Percentiles rank a stretch among this genome's conserved stretches.
phyloP scores from a whole-genome alignment of 2,797 vertebrate genomes.

The Hapalemur alaotrensis region DNA sequence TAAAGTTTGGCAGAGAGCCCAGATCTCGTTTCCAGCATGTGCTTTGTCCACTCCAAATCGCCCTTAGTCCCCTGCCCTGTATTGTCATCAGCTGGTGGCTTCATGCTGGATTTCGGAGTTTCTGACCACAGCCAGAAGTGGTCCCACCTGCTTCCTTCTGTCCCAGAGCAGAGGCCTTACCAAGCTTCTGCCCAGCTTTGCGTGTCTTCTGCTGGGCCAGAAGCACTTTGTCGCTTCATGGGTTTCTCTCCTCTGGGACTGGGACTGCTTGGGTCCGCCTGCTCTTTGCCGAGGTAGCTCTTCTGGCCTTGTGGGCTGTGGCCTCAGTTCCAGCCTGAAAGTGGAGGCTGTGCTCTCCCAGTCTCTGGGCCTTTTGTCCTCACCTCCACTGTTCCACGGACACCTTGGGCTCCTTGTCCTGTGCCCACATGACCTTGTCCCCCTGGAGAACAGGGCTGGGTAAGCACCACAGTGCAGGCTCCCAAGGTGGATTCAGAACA shows the following conservation, averaged over 20 bases:
- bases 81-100: not conserved
- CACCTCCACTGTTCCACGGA: not conserved
- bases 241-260: not conserved
- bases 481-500: no score
- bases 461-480: not conserved
- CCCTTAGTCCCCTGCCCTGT: not conserved
- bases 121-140: not conserved
- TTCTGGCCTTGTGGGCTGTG: not conserved
- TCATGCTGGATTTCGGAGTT: not conserved
- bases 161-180: not conserved
- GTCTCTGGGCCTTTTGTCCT: not conserved
- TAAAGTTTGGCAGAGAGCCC: not conserved
- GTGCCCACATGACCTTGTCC: fast-evolving
- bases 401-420: not conserved
- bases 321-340: not conserved
- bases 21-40: not conserved
- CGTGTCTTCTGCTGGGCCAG: not conserved
- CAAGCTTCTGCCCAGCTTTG: not conserved
- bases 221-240: not conserved
- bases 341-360: not conserved
- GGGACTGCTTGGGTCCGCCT: not conserved
- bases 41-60: not conserved
- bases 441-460: not conserved
- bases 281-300: not conserved
- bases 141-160: not conserved